Evolutionary conservation across 2,797 vertebrate genomes (phyloP), one percentile per base, ranked within the genome.

Genomic region (Fundulus diaphanus): DNA sequence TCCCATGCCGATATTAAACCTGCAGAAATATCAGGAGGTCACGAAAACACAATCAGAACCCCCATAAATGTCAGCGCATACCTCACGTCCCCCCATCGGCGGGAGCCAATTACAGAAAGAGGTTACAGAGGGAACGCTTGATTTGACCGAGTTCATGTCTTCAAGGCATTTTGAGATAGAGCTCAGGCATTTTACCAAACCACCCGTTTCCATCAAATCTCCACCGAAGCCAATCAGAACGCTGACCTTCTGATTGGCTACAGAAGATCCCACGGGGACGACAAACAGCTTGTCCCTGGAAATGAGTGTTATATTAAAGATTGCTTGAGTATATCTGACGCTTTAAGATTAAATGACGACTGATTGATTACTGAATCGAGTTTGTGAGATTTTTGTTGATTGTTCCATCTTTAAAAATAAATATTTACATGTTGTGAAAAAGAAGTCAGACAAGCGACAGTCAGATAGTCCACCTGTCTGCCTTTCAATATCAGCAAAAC

Each of bases 221-320:
- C 85, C 89, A 91, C 86, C 88, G 76, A 90, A 89, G 81, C 67
- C 80, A 2, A 75, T 90, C 83, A 78, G 83, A 79, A 87, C 75
- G 76, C 68, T 80, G 72, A 24, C 72, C 77, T 81, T 81, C n/a
- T n/a, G n/a, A n/a, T n/a, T n/a, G n/a, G n/a, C n/a, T 69, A 22
- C 46, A 51, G 66, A 16, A 52, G n/a, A 51, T n/a, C 2, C 16
- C 7, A 31, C 29, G 3, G 16, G 16, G 56, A 33, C 16, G 16
- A 61, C 16, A 61, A 7, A 61, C 16, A 61, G 57, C 57, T 61
- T 29, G 31, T 61, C 29, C 16, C 57, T 61, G 57, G 7, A 61
- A 35, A n/a, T n/a, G n/a, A n/a, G n/a, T n/a, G n/a, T n/a, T n/a
- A n/a, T n/a, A n/a, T n/a, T n/a, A n/a, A n/a, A n/a, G n/a, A n/a